Percentiles rank a stretch among this genome's conserved stretches.
These are phyloP conservation scores for Pseudanteris insignis DNA, from an alignment of 2,888 invertebrate species.

Conservation along the genomic window DNA sequence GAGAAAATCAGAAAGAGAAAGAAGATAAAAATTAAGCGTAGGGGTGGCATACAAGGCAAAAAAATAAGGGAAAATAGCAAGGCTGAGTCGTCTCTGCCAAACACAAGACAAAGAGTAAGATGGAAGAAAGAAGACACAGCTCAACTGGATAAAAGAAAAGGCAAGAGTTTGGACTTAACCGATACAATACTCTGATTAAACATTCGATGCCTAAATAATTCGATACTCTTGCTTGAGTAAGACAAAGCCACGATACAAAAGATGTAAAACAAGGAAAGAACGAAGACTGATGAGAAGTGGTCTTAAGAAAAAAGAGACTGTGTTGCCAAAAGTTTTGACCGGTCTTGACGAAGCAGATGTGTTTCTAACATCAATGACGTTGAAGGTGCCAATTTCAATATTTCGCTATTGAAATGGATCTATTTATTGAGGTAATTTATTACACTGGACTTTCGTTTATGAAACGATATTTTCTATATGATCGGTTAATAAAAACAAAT, in stretches of 20 bases:
- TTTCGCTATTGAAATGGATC: too few species aligned
- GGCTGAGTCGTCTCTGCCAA: slow-evolving; percentile 25
- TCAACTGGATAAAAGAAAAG: slow-evolving; percentile 5
- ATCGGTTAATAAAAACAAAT: too few species aligned
- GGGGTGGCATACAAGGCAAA: background rate
- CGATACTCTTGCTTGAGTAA: slow-evolving; percentile 46
- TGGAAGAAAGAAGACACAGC: slow-evolving; percentile 3
- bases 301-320: slow-evolving; percentile 21
- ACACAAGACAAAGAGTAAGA: slow-evolving; percentile 13
- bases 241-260: too few species aligned
- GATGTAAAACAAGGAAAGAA: slow-evolving; percentile 1
- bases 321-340: slow-evolving; percentile 20
- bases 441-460: too few species aligned
- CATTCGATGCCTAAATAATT: slow-evolving; percentile 66
- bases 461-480: too few species aligned
- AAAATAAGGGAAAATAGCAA: slow-evolving; percentile 40
- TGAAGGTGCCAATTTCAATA: too few species aligned
- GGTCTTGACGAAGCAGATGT: slow-evolving; percentile 31
- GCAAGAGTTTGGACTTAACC: slow-evolving; percentile 31
- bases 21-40: slow-evolving; percentile 6
- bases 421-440: too few species aligned
- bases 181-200: slow-evolving; percentile 66
- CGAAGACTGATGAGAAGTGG: slow-evolving; percentile 23
- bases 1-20: slow-evolving; percentile 4
- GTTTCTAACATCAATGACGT: slow-evolving; percentile 20